Evolutionary conservation across 1,140 invertebrate species (phyloP).

Genomic region (Pararge aegeria): DNA sequence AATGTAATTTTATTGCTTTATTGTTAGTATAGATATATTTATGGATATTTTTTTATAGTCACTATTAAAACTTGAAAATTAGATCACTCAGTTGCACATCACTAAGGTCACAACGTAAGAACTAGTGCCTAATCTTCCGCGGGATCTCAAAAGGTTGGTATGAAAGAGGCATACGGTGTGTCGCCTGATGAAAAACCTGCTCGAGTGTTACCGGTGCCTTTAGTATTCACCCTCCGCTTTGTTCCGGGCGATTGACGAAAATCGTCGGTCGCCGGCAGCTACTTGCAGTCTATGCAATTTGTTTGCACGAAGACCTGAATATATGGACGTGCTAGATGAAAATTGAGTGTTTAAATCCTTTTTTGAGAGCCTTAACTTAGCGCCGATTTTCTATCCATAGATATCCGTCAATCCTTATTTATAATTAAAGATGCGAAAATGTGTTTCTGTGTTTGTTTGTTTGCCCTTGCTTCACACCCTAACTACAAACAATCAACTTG

Average conservation of each 20-base stretch:
- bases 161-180: conserved; percentile 65
- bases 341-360: not conserved
- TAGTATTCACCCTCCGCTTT: conserved; percentile 73
- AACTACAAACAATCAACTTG: too few species aligned
- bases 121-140: conserved; percentile 74
- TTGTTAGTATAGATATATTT: not conserved
- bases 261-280: conserved; percentile 48
- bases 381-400: too few species aligned
- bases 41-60: too few species aligned
- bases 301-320: conserved; percentile 12
- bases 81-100: not conserved
- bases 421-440: too few species aligned
- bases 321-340: not conserved
- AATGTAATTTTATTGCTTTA: not conserved
- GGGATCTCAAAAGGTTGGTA: conserved; percentile 72
- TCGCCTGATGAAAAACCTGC: conserved; percentile 71
- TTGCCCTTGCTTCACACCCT: too few species aligned
- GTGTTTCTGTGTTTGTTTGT: too few species aligned
- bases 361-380: too few species aligned
- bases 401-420: too few species aligned
- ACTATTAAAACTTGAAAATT: too few species aligned
- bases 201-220: conserved; percentile 64
- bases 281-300: conserved; percentile 41
- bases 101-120: conserved; percentile 49
- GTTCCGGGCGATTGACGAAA: conserved; percentile 72